These are phyloP conservation scores for Aegotheles bennettii DNA, from an alignment of 2,113 vertebrate genomes.

Conservation along the genomic window DNA sequence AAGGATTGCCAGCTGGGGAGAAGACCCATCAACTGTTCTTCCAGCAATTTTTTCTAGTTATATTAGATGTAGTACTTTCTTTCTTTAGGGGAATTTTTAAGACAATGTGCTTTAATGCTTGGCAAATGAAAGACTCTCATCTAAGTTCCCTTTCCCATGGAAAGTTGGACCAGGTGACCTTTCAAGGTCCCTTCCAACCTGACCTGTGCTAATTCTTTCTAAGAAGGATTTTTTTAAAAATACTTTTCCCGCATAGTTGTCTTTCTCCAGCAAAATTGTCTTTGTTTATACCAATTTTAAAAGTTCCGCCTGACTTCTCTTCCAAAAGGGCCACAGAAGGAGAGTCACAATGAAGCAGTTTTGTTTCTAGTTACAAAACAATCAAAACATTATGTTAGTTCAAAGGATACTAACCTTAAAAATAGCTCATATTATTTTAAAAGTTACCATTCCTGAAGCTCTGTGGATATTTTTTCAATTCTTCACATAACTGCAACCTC, in stretches of 20 bases:
- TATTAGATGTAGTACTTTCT: fast-evolving
- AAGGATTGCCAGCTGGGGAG: neutral
- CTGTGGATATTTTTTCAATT: neutral
- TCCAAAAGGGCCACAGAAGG: neutral
- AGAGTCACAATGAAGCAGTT: neutral
- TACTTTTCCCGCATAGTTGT: neutral
- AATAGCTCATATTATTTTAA: neutral
- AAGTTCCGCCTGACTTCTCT: neutral
- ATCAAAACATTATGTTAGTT: neutral
- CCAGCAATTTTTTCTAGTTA: neutral
- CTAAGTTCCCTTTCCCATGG: neutral
- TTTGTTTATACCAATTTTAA: neutral
- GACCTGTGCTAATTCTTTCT: neutral
- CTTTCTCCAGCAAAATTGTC: neutral
- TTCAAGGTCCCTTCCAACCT: neutral
- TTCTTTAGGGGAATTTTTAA: neutral
- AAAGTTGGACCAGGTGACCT: neutral
- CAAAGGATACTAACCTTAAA: neutral
- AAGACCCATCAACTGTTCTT: neutral
- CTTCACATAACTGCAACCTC: neutral
- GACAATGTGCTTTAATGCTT: neutral
- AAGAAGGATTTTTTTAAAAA: neutral
- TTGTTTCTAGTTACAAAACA: neutral
- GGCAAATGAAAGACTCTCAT: neutral
- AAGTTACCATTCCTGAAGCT: neutral